Conservation (phyloP, 2,797 vertebrate genomes). For the Tarsius wallacei region DNA sequence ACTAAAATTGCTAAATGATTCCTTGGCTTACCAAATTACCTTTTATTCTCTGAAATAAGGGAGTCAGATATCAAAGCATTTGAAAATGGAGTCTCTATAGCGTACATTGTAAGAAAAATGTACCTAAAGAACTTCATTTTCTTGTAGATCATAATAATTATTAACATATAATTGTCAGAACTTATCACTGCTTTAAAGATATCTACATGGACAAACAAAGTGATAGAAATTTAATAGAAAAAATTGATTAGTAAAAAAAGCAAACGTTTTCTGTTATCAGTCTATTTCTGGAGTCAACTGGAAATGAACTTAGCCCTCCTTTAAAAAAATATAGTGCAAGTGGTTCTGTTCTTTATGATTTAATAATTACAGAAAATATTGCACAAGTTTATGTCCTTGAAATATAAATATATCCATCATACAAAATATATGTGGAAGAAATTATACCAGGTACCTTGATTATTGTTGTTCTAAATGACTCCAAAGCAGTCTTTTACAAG, state of each 20-base stretch:
- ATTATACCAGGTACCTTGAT: background rate
- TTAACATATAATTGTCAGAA: background rate
- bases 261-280: background rate
- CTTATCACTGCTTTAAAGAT: slow-evolving; percentile 41
- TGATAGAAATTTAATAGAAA: background rate
- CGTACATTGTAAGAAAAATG: slow-evolving; percentile 60
- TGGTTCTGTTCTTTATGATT: background rate
- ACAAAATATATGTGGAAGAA: background rate
- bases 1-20: background rate
- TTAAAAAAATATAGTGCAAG: background rate
- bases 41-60: background rate
- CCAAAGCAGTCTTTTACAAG: background rate
- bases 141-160: slow-evolving; percentile 28
- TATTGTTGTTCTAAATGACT: background rate
- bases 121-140: slow-evolving; percentile 61
- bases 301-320: background rate
- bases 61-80: slow-evolving; percentile 67
- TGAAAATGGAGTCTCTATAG: slow-evolving; percentile 42
- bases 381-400: background rate
- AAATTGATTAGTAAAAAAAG: background rate
- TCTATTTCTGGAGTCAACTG: background rate
- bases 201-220: background rate
- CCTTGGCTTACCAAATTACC: background rate
- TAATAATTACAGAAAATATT: background rate
- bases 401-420: background rate